These are phyloP conservation scores for Sylvicapra grimmia DNA, from an alignment of 2,113 vertebrate genomes.

Conservation along the genomic window DNA sequence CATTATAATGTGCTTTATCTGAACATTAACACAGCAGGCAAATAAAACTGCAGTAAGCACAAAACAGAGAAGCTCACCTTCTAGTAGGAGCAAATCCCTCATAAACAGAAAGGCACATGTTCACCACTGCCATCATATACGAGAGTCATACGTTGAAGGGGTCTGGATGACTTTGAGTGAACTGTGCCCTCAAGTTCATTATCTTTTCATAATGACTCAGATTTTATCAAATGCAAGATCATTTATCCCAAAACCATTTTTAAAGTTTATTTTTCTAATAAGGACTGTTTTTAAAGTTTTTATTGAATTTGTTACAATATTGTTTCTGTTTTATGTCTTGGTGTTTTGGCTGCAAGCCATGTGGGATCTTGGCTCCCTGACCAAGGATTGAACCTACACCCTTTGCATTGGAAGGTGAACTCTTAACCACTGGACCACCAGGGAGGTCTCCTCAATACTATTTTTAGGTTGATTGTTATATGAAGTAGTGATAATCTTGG, in stretches of 20 bases:
- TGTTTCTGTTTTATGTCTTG: not conserved
- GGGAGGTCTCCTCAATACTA: not conserved
- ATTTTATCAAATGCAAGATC: not conserved
- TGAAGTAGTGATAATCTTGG: not conserved
- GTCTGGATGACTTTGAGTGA: too few species aligned
- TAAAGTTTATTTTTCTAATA: not conserved
- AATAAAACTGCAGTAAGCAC: not conserved
- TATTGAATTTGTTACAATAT: not conserved
- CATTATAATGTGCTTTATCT: conserved; percentile 31
- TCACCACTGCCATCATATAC: accelerated
- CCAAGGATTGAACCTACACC: not conserved
- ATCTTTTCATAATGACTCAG: not conserved
- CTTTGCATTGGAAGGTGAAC: not conserved
- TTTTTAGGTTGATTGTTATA: not conserved
- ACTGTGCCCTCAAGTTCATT: not conserved
- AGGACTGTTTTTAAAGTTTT: not conserved
- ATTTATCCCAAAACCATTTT: not conserved
- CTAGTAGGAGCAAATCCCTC: not conserved
- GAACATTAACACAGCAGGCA: conserved; percentile 10
- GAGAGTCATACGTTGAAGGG: not conserved
- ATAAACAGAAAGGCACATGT: not conserved
- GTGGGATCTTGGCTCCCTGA: not conserved
- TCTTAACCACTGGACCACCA: not conserved
- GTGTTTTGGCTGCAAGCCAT: not conserved
- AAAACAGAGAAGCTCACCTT: not conserved